Evolutionary conservation across 2,113 vertebrate genomes (phyloP).

Genomic region (Centropus unirufus): DNA sequence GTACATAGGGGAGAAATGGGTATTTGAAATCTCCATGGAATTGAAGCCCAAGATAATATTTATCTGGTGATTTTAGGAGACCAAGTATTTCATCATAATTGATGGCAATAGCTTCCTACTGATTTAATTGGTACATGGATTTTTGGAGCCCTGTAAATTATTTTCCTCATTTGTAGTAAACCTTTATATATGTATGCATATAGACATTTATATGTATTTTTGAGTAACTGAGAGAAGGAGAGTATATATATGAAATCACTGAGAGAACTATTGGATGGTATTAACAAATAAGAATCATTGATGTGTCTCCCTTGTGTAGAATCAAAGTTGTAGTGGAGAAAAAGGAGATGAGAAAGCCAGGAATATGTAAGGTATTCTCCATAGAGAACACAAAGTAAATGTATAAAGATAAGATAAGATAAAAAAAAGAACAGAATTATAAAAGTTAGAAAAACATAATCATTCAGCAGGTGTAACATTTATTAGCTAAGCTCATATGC

Average conservation of each 20-base stretch:
- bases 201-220: background rate
- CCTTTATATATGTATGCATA: background rate
- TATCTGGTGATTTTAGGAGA: background rate
- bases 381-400: background rate
- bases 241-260: background rate
- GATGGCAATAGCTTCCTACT: background rate
- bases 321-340: background rate
- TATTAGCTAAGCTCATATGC: background rate
- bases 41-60: background rate
- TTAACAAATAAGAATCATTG: background rate
- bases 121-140: background rate
- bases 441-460: background rate
- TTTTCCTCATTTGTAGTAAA: background rate
- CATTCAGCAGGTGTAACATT: background rate
- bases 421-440: background rate
- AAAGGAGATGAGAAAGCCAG: background rate
- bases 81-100: background rate
- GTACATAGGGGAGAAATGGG: background rate
- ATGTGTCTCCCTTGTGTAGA: background rate
- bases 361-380: background rate
- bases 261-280: background rate
- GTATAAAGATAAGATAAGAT: background rate
- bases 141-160: background rate
- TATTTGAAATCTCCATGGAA: background rate
- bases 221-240: background rate